Evolutionary conservation across 2,113 vertebrate species (phyloP).

Genomic region (Pterocles burchelli): DNA sequence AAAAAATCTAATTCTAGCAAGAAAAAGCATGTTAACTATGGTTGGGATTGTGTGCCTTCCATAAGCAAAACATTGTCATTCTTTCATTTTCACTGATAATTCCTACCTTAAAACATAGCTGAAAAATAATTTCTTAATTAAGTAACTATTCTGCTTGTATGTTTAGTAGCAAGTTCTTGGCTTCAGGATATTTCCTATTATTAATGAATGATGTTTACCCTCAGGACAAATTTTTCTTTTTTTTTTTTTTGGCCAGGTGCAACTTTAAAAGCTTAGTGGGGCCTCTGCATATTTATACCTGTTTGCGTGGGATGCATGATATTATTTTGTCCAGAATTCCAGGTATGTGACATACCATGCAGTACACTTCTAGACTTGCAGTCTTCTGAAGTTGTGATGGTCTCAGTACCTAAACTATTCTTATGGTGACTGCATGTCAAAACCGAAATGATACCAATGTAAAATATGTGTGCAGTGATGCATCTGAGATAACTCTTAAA

Average conservation of each 20-base stretch:
- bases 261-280: slow-evolving; percentile 36
- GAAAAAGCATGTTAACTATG: not conserved
- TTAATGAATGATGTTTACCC: slow-evolving; percentile 12
- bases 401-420: not conserved
- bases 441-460: not conserved
- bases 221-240: not conserved
- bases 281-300: slow-evolving; percentile 32
- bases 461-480: not conserved
- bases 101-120: not conserved
- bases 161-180: slow-evolving; percentile 36
- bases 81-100: not conserved
- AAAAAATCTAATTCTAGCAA: not conserved
- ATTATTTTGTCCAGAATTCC: slow-evolving; percentile 59
- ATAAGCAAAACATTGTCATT: not conserved
- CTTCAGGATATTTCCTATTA: not conserved
- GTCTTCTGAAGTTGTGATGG: slow-evolving; percentile 13
- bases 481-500: not conserved
- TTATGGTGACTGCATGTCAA: not conserved
- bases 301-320: not conserved
- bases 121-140: slow-evolving; percentile 18
- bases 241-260: slow-evolving; percentile 42
- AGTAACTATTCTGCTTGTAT: not conserved
- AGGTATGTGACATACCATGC: slow-evolving; percentile 31
- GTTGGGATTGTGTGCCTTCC: not conserved
- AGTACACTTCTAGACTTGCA: slow-evolving; percentile 49